Evolutionary conservation across 2,113 vertebrate genomes (phyloP), one percentile per base, ranked within the genome.

Genomic region (Halcyon malimbica): DNA sequence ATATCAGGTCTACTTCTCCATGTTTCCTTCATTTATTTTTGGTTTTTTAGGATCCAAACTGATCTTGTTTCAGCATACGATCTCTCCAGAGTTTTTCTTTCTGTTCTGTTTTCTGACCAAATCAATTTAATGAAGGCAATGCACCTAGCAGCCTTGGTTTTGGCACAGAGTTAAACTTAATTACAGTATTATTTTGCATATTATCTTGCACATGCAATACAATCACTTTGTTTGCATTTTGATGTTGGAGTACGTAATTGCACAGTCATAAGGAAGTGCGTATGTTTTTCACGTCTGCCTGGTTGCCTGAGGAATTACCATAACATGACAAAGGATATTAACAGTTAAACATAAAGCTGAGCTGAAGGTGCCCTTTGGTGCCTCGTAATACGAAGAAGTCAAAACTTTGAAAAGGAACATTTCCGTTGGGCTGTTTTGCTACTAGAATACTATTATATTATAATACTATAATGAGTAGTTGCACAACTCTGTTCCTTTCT

Each of bases 371-470:
- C 85, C 56, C 46, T 95, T 94, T 50, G 8, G 11, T 89, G 56
- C 54, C 68, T 83, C 19, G 9, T 51, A 73, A 78, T 19, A 57
- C 3, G 10, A 85, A 18, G 48, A 81, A 93, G 62, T n/a, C 23
- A 59, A 62, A 91, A 78, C n/a, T 81, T 56, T 83, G 56, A 97
- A 89, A 16, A 76, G 81, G 48, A 78, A 59, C 68, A 90, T 89
- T 96, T 94, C 69, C 5, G 0, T 51, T 87, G 60, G 33, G 54
- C 78, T 80, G 25, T 8, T 91, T 73, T 79, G 69, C 68, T 54
- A 28, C 57, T 28, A 3, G 24, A 65, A 29, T 53, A 56, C 42
- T 82, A 84, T 88, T 68, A 64, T 90, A 83, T 90, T 80, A 82
- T 89, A 95, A 96, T 93, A 75, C 65, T 31, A 26, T 79, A 87